Conservation (phyloP, 2,113 vertebrate species). For the Cynocephalus volans region DNA sequence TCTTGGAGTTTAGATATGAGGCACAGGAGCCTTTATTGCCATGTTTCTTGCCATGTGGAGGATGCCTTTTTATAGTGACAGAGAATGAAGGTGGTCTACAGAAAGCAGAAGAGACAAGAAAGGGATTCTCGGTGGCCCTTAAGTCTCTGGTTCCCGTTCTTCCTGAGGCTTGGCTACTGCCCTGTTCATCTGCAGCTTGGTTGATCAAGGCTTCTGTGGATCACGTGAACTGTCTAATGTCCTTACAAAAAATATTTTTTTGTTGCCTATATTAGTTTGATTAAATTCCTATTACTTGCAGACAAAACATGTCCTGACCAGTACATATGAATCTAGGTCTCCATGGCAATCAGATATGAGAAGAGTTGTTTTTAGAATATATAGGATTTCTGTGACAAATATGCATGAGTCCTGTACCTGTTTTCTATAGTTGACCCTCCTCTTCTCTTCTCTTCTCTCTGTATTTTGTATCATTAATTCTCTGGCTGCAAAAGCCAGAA, state of each 20-base stretch:
- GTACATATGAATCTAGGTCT: neutral
- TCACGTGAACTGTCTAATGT: neutral
- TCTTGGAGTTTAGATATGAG: neutral
- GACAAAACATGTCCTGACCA: neutral
- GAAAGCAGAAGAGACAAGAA: neutral
- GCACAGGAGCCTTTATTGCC: neutral
- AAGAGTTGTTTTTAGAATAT: neutral
- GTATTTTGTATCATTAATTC: neutral
- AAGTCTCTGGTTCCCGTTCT: neutral
- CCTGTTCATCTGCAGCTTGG: neutral
- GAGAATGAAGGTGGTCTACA: neutral
- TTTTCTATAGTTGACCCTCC: neutral
- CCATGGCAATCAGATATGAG: neutral
- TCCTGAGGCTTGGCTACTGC: neutral
- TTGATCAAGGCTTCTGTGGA: neutral
- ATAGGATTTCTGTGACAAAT: neutral
- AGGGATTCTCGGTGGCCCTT: neutral
- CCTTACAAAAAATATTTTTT: neutral
- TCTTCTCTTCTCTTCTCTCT: neutral
- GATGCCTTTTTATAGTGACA: neutral
- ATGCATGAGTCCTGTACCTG: neutral
- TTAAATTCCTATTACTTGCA: neutral
- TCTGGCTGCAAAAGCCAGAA: neutral
- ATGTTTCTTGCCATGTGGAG: neutral
- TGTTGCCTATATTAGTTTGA: neutral